Conservation (phyloP, 2,888 invertebrate genomes). For the Chelonus formosanus region DNA sequence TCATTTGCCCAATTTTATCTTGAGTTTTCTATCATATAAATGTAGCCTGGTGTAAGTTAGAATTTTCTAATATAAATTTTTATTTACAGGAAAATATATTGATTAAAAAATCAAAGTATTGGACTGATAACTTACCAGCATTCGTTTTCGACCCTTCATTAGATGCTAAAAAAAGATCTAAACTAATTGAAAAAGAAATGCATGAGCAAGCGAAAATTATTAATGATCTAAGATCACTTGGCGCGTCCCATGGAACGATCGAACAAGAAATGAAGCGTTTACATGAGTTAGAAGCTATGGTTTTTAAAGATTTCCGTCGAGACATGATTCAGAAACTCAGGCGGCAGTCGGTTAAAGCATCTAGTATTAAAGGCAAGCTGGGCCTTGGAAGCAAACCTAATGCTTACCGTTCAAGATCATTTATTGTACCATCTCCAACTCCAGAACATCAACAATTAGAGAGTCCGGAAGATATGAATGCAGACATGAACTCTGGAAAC, state of each 20-base stretch:
- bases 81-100: conserved; percentile 73
- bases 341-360: conserved; percentile 82
- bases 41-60: no score
- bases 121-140: conserved; percentile 80
- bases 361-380: conserved; percentile 81
- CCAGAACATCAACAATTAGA: conserved; percentile 71
- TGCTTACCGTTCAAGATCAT: conserved; percentile 79
- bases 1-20: conserved; percentile 27
- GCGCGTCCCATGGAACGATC: conserved; percentile 89
- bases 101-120: conserved; percentile 72
- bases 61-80: not conserved
- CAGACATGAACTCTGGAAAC: conserved; percentile 62
- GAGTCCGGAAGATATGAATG: conserved; percentile 61
- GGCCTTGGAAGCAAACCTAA: conserved; percentile 72
- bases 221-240: conserved; percentile 86
- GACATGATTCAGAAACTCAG: conserved; percentile 93
- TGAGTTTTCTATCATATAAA: not conserved
- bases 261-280: conserved; percentile 91
- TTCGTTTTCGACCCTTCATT: conserved; percentile 84
- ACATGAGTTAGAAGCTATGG: conserved; percentile 91
- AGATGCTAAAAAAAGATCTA: conserved; percentile 86
- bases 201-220: conserved; percentile 96
- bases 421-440: conserved; percentile 76
- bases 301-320: conserved; percentile 92
- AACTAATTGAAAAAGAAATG: conserved; percentile 95